Percentiles rank a stretch among this genome's conserved stretches.
Evolutionary conservation across 2,888 invertebrate genomes (phyloP).

Genomic region (Cryptocephalus moraei): DNA sequence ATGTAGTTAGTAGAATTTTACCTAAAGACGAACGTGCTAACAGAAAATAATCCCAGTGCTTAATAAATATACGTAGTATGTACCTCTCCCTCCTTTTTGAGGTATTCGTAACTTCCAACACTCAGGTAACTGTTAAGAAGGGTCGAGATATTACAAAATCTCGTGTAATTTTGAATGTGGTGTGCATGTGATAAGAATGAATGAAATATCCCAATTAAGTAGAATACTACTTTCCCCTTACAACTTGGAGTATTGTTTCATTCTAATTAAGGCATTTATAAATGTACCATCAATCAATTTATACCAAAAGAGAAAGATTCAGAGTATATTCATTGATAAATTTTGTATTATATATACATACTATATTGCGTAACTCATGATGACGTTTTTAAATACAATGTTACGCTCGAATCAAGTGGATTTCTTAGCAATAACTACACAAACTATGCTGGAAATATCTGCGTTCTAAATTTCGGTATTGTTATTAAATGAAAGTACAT

Average conservation of each 20-base stretch:
- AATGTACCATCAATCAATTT: constrained; percentile 27
- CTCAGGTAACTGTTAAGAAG: constrained; percentile 1
- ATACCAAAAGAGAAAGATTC: constrained; percentile 22
- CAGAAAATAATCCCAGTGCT: constrained; percentile 1
- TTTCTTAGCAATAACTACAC: too few relatives aligned
- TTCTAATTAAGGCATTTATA: constrained; percentile 33
- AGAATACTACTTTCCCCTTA: constrained; percentile 13
- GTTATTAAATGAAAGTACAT: too few relatives aligned
- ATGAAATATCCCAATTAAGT: constrained; percentile 14
- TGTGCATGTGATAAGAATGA: constrained; percentile 16
- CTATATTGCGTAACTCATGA: not conserved
- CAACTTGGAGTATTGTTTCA: constrained; percentile 25
- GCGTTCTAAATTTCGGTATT: too few relatives aligned
- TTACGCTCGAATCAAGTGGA: too few relatives aligned
- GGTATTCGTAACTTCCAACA: not conserved
- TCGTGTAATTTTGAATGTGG: constrained; percentile 9
- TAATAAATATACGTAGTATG: constrained; percentile 1
- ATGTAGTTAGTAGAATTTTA: too few relatives aligned
- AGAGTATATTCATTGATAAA: constrained; percentile 5
- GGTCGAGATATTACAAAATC: constrained; percentile 13
- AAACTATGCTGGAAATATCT: too few relatives aligned
- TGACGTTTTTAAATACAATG: too few relatives aligned
- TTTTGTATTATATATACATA: constrained; percentile 1
- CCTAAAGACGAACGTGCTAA: not conserved
- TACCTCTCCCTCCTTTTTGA: not conserved